Conservation (phyloP, 2,797 vertebrate species). For the Parotocinclus haroldoi region DNA sequence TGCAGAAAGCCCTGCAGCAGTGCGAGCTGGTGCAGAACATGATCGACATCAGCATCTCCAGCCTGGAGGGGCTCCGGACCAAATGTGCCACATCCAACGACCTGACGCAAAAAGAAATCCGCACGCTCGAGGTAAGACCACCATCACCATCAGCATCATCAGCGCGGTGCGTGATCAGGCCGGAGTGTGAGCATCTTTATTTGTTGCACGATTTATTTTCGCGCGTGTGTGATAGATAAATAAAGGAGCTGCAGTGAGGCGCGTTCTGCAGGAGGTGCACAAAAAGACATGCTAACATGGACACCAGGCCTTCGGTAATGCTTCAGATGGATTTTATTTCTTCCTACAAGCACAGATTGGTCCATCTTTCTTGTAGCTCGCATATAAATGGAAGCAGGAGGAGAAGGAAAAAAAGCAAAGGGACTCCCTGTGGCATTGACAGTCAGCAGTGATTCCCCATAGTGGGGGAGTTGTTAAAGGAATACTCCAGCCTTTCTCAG, state of each 20-base stretch:
- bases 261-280: constrained; percentile 92
- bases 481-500: neutral
- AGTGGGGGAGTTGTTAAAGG: constrained; percentile 19
- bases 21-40: constrained; percentile 97
- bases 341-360: neutral
- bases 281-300: constrained; percentile 33
- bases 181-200: neutral
- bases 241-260: constrained; percentile 77
- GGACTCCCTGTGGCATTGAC: constrained; percentile 38
- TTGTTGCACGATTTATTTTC: constrained; percentile 21
- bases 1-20: constrained; percentile 98
- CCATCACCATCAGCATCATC: constrained; percentile 11
- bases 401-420: constrained; percentile 19
- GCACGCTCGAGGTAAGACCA: constrained; percentile 89
- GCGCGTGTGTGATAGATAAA: constrained; percentile 62
- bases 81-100: constrained; percentile 99
- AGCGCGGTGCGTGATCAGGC: neutral
- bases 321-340: constrained; percentile 1
- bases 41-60: constrained; percentile 98
- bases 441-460: constrained; percentile 37
- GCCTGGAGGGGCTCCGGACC: constrained; percentile 95
- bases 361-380: no score
- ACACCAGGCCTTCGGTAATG: constrained; percentile 33
- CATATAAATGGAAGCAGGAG: constrained; percentile 15
- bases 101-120: constrained; percentile 95